A percentile compares a stretch with the other conserved stretches of the same genome.
phyloP scores from a whole-genome alignment of 2,797 vertebrate genomes.

The Taeniopygia guttata region DNA sequence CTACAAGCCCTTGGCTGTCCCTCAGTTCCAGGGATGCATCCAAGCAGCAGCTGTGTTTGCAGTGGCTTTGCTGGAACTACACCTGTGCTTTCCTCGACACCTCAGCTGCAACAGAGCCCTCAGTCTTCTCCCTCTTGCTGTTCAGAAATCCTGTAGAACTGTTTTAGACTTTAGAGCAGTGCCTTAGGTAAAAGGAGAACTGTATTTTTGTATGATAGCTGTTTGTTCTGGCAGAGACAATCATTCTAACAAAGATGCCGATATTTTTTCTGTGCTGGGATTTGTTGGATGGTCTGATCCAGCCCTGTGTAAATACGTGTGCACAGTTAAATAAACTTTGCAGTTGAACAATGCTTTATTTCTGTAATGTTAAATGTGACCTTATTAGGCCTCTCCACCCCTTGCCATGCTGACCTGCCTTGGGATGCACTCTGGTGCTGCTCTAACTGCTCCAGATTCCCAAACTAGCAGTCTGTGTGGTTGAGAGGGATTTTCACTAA shows the following conservation, averaged over 20 bases:
- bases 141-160: constrained; percentile 53
- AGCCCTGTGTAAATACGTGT: constrained; percentile 84
- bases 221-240: constrained; percentile 86
- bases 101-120: background rate
- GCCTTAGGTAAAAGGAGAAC: constrained; percentile 82
- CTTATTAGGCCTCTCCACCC: background rate
- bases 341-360: constrained; percentile 71
- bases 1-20: background rate
- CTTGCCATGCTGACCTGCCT: background rate
- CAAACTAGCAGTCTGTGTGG: background rate
- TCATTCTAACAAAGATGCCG: constrained; percentile 81
- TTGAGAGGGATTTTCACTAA: background rate
- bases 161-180: constrained; percentile 82
- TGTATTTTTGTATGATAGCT: constrained; percentile 80
- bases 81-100: background rate
- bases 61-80: background rate
- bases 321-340: constrained; percentile 89
- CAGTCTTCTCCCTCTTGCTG: constrained; percentile 15
- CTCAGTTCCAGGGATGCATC: background rate
- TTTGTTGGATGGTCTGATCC: constrained; percentile 75
- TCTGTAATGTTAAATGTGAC: background rate
- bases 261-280: constrained; percentile 67
- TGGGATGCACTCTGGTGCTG: background rate
- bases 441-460: background rate
- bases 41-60: background rate